Conservation (phyloP, 2,113 vertebrate genomes). For the Sylvietta virens region DNA sequence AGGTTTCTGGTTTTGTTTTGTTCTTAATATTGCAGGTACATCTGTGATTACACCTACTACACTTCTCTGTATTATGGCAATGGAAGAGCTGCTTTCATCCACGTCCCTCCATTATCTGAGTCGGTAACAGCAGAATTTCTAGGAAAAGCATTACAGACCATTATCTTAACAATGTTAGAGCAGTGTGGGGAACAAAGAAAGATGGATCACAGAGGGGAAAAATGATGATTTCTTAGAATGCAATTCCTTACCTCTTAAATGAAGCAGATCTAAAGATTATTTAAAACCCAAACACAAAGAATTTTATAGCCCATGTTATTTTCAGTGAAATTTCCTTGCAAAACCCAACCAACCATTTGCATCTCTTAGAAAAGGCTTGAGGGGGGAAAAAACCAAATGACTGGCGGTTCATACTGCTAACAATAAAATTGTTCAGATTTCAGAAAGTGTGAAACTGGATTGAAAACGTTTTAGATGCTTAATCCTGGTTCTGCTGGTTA, state of each 20-base stretch:
- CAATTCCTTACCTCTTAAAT: neutral
- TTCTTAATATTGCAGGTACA: slow-evolving; percentile 62
- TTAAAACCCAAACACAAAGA: neutral
- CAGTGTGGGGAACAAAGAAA: neutral
- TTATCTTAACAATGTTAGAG: slow-evolving; percentile 75
- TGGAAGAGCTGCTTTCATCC: slow-evolving; percentile 75
- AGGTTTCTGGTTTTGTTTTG: neutral
- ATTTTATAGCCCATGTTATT: neutral
- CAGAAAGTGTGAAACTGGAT: neutral
- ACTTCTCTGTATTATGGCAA: slow-evolving; percentile 73
- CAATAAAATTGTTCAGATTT: neutral
- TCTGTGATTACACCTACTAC: slow-evolving; percentile 85
- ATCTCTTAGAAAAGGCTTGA: neutral
- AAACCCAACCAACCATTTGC: neutral
- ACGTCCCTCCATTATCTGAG: slow-evolving; percentile 70
- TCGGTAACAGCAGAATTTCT: slow-evolving; percentile 60
- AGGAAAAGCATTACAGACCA: slow-evolving; percentile 70
- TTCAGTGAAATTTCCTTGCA: neutral
- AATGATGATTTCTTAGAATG: neutral
- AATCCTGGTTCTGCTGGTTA: neutral
- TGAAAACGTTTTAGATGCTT: neutral
- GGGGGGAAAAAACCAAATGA: neutral
- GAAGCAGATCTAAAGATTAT: neutral
- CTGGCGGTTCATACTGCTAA: neutral
- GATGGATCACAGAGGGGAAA: neutral